Conservation (phyloP, 2,888 invertebrate genomes). For the Caenorhabditis sp. region DNA sequence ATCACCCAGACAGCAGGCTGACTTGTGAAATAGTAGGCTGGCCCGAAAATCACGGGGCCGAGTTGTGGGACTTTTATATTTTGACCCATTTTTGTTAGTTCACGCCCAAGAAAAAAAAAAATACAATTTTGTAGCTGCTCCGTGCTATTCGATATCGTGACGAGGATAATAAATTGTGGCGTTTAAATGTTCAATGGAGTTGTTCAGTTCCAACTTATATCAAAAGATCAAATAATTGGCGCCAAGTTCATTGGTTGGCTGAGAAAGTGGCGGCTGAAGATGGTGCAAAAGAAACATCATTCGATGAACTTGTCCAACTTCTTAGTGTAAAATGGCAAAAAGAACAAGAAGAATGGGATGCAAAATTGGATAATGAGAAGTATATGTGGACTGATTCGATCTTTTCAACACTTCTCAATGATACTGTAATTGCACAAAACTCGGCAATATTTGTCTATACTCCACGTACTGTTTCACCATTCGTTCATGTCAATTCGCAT, state of each 20-base stretch:
- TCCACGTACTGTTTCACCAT: slow-evolving; percentile 53
- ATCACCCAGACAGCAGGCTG: no score
- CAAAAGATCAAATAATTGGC: slow-evolving; percentile 64
- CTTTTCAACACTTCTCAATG: slow-evolving; percentile 41
- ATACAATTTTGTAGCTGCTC: slow-evolving; percentile 35
- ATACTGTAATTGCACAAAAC: slow-evolving; percentile 33
- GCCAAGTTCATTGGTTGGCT: slow-evolving; percentile 70
- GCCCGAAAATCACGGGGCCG: no score
- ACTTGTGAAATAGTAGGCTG: no score
- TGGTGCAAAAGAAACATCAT: slow-evolving; percentile 37
- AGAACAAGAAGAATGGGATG: slow-evolving; percentile 58
- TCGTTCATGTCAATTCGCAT: slow-evolving; percentile 59
- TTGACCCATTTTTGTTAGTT: not conserved
- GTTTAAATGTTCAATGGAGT: slow-evolving; percentile 68
- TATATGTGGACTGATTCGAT: slow-evolving; percentile 59
- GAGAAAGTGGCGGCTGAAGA: slow-evolving; percentile 61
- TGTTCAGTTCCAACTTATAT: slow-evolving; percentile 69
- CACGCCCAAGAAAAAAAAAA: not conserved
- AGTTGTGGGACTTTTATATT: no score
- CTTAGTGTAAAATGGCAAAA: slow-evolving; percentile 52
- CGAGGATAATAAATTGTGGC: slow-evolving; percentile 56
- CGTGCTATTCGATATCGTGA: slow-evolving; percentile 55
- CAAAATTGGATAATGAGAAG: slow-evolving; percentile 56
- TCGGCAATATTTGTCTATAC: slow-evolving; percentile 57
- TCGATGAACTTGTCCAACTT: slow-evolving; percentile 42